A percentile compares a stretch with the other conserved stretches of the same genome.
Conservation (phyloP, 2,888 invertebrate species). For the Leucophora obtusa region DNA sequence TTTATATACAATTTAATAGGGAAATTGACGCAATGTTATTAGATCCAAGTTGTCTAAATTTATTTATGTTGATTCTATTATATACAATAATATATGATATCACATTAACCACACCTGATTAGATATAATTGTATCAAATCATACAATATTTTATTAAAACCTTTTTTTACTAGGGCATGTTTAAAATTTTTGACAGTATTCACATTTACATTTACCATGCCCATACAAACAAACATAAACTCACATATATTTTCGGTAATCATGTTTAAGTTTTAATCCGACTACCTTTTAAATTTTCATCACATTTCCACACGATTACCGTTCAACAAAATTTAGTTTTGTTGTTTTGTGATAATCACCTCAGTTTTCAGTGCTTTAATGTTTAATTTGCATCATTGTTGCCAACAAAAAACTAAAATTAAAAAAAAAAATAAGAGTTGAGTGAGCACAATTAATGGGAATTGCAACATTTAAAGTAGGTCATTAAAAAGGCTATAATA, state of each 20-base stretch:
- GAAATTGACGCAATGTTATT: too few species aligned
- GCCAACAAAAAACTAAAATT: conserved; percentile 20
- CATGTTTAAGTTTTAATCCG: conserved; percentile 38
- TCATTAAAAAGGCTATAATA: conserved; percentile 55
- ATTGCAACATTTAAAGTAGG: conserved; percentile 49
- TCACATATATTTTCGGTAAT: conserved; percentile 38
- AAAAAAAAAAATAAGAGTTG: conserved; percentile 19
- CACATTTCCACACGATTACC: conserved; percentile 59
- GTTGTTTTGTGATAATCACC: conserved; percentile 49
- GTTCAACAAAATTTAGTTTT: conserved; percentile 35
- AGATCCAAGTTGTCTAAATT: too few species aligned
- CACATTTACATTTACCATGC: neutral
- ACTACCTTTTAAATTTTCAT: conserved; percentile 22
- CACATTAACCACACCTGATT: too few species aligned
- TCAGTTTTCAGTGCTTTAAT: conserved; percentile 45
- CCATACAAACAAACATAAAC: conserved; percentile 8
- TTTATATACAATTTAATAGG: too few species aligned
- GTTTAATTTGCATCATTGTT: conserved; percentile 52
- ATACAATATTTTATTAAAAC: too few species aligned
- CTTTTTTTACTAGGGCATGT: too few species aligned
- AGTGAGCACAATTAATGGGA: conserved; percentile 47
- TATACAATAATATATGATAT: too few species aligned
- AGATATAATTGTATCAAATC: too few species aligned
- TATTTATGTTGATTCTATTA: too few species aligned
- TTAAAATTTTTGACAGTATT: too few species aligned